phyloP scores from a whole-genome alignment of 2,797 vertebrate genomes.

The Semotilus atromaculatus region DNA sequence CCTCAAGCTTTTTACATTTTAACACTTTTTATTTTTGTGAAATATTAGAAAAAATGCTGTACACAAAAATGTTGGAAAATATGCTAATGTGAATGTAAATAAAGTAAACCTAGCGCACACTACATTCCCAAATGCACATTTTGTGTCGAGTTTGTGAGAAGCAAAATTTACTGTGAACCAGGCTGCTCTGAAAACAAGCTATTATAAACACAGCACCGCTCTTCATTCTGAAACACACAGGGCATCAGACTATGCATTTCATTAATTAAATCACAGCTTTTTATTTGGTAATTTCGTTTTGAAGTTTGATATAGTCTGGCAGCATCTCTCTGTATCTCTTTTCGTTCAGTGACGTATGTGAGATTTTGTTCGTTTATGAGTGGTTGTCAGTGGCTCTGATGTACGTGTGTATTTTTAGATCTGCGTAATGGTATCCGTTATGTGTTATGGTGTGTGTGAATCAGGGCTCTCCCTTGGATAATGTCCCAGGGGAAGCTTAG shows the following conservation, averaged over 20 bases:
- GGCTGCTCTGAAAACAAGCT: not conserved
- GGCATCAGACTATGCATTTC: not conserved
- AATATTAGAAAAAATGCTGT: too few species aligned
- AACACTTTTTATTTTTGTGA: too few species aligned
- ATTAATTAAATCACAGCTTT: too few species aligned
- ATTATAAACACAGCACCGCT: not conserved
- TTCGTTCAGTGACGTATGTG: not conserved
- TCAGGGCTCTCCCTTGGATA: slow-evolving; percentile 20
- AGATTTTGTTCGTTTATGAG: not conserved
- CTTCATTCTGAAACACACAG: not conserved
- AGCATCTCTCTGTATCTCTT: slow-evolving; percentile 13
- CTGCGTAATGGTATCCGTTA: slow-evolving; percentile 28
- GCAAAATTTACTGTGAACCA: not conserved
- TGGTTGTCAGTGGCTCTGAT: slow-evolving; percentile 3
- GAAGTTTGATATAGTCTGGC: not conserved
- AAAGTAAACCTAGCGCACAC: too few species aligned
- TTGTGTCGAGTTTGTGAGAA: too few species aligned
- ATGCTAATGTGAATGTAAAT: too few species aligned
- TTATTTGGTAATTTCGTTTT: too few species aligned
- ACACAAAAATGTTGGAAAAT: not conserved
- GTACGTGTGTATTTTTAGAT: slow-evolving; percentile 37
- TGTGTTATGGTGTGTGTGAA: slow-evolving; percentile 29
- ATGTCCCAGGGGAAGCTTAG: too few species aligned
- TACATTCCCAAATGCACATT: too few species aligned
- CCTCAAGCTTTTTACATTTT: not conserved